Conservation (phyloP, 92 coral and sea anemone genomes). For the Phenganax subtilis region DNA sequence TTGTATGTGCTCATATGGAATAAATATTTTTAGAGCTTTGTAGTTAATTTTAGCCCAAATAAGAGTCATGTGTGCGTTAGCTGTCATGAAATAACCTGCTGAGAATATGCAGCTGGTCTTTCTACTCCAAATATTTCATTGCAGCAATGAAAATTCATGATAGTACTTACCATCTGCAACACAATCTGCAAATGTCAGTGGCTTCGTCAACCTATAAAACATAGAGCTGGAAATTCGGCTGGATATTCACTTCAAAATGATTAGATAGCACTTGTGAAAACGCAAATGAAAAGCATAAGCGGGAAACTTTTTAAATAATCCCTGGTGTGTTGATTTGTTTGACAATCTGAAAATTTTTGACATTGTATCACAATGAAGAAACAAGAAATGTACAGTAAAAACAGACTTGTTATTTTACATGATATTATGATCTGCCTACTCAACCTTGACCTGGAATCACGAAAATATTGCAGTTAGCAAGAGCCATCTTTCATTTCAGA, state of each 20-base stretch:
- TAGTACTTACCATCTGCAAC: constrained; percentile 86
- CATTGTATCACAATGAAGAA: not conserved
- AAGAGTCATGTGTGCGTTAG: constrained; percentile 28
- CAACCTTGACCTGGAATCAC: constrained; percentile 5
- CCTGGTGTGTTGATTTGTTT: not conserved
- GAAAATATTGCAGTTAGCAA: not conserved
- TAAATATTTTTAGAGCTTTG: constrained; percentile 26
- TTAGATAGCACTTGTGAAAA: not conserved
- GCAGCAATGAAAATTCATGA: constrained; percentile 7
- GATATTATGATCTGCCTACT: not conserved
- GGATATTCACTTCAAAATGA: not conserved
- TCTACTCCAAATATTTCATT: not conserved
- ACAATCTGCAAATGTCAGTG: constrained; percentile 92
- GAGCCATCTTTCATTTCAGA: not conserved
- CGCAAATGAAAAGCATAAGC: not conserved
- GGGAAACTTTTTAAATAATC: too few species aligned
- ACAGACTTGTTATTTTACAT: too few species aligned
- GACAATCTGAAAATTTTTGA: not conserved
- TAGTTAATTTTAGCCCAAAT: constrained; percentile 32
- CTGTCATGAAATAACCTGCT: constrained; percentile 18
- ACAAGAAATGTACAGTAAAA: too few species aligned
- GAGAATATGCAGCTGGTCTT: constrained; percentile 25
- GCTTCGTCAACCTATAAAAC: constrained; percentile 72
- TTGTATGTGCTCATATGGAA: not conserved
- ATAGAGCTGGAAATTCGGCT: not conserved